Evolutionary conservation across 2,113 vertebrate genomes (phyloP), one percentile per base, ranked within the genome.

Genomic region (Pteronura brasiliensis): DNA sequence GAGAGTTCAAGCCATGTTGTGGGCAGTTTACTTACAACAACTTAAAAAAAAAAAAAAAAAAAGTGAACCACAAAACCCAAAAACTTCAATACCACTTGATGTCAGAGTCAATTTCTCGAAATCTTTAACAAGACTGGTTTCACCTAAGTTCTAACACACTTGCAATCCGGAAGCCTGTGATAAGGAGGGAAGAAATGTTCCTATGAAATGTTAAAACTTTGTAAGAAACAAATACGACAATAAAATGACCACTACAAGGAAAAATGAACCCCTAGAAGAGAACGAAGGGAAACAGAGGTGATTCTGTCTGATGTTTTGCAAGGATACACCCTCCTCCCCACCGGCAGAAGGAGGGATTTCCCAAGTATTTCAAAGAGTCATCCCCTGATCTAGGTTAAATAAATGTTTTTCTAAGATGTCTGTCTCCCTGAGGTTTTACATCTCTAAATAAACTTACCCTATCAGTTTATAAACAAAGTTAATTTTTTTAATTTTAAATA

Each of bases 21-120:
- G 42, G 74, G 74, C 44, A 77, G 74, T 31, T 31, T 77, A 47
- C 14, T 77, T 36, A 69, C 7, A 67, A n/a, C 65, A 69, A 69
- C 67, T 81, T 27, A 74, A 36, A 90, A 82, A 92, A 90, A 82
- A 90, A 82, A 92, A 90, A 82, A 93, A 90, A 57, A 69, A 65
- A 93, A 55, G 44, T 7, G 14, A 20, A 79, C 34, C 27, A 61
- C 15, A 90, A 86, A 88, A 82, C n/a, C 44, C 79, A 71, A 52
- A 95, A 83, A 14, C 17, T 67, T 91, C 42, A 92, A 81, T 63
- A 71, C 57, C 23, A 87, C 39, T 65, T 85, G 57, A 83, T 15
- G 23, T 63, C 17, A 11, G 86, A 94, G 84, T 96, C 84, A 85
- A 67, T 47, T 74, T 94, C 93, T 77, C 23, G 49, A 59, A 95